Conservation (phyloP, 37 sponge, comb jelly and placozoan species). For the Dysidea cf. avara region DNA sequence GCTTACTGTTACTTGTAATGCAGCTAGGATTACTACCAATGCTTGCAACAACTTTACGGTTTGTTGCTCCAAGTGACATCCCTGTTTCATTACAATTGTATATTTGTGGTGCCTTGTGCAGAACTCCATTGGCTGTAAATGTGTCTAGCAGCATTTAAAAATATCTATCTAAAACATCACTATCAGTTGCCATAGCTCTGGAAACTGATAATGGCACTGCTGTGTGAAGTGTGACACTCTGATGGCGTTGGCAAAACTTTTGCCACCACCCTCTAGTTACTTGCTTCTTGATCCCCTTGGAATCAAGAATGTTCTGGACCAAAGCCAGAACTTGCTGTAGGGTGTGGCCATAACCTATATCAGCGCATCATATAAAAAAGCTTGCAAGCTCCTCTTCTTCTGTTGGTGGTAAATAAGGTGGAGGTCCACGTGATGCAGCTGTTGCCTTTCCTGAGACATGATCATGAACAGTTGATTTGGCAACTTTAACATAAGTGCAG, state of each 20-base stretch:
- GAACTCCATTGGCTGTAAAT: slow-evolving; percentile 13
- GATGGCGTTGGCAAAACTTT: slow-evolving; percentile 10
- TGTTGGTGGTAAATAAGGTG: no score
- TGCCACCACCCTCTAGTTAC: slow-evolving; percentile 53
- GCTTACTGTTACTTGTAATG: slow-evolving; percentile 8
- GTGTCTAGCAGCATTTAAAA: slow-evolving; percentile 22
- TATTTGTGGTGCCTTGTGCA: slow-evolving; percentile 12
- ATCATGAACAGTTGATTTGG: no score
- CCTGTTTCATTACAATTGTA: slow-evolving; percentile 50
- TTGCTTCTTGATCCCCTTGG: slow-evolving; percentile 14
- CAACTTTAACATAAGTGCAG: no score
- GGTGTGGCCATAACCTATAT: neutral
- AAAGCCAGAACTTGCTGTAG: neutral
- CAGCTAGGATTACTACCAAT: neutral
- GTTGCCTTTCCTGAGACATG: no score
- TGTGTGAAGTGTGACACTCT: no score
- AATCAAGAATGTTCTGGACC: slow-evolving; percentile 4
- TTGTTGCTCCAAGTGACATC: slow-evolving; percentile 7
- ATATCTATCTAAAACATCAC: slow-evolving; percentile 1
- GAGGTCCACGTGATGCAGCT: no score
- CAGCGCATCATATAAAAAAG: no score
- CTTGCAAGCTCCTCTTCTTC: no score
- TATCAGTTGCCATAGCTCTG: slow-evolving; percentile 7
- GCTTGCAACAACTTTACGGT: slow-evolving; percentile 10
- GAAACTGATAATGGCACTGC: neutral